Percentiles rank a stretch among this genome's conserved stretches.
phyloP scores from a whole-genome alignment of 2,797 vertebrate genomes.

The Alectoris magna region DNA sequence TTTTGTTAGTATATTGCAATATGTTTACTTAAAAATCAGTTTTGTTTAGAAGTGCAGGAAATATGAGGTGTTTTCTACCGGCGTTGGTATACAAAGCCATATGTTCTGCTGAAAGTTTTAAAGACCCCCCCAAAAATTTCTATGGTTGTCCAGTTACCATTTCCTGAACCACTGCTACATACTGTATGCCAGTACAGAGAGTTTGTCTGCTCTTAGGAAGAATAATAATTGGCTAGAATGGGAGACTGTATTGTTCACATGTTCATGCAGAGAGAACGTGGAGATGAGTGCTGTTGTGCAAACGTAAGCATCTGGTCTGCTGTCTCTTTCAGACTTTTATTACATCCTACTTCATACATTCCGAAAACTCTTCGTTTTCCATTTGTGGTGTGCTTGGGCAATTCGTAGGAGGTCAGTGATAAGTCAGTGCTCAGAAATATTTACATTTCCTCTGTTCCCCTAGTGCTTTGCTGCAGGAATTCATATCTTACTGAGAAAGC shows the following conservation, averaged over 20 bases:
- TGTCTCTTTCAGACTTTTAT: neutral
- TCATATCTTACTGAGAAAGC: neutral
- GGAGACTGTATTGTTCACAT: rapidly evolving
- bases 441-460: neutral
- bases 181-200: neutral
- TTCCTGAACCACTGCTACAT: neutral
- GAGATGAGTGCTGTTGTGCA: neutral
- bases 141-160: neutral
- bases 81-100: neutral
- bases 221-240: neutral
- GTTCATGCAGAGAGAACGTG: neutral
- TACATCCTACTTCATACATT: neutral
- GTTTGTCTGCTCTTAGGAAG: neutral
- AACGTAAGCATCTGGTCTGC: neutral
- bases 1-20: neutral
- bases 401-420: neutral
- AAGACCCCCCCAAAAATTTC: neutral
- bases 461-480: neutral
- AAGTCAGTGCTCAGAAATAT: neutral
- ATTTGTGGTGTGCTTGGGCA: neutral
- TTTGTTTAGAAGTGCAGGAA: neutral
- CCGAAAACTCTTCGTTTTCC: neutral
- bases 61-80: neutral
- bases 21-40: neutral
- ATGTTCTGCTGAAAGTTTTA: neutral